phyloP scores from a whole-genome alignment of 1,140 invertebrate species.

The Potamilus streckersoni region DNA sequence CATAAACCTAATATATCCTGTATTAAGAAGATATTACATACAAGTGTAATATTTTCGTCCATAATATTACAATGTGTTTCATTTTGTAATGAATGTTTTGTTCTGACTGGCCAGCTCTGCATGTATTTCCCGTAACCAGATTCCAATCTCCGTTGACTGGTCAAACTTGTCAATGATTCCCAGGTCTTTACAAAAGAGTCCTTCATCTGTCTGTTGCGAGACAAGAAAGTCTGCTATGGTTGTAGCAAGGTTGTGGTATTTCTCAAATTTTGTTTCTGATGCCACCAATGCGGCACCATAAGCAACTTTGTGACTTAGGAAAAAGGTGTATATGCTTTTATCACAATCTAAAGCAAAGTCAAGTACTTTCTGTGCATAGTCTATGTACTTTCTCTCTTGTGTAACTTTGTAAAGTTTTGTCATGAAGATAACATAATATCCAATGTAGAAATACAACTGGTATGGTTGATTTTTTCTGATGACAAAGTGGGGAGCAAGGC shows the following conservation, averaged over 20 bases:
- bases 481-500: slow-evolving; percentile 26
- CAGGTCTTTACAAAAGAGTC: slow-evolving; percentile 26
- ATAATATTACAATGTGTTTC: no score
- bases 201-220: slow-evolving; percentile 27
- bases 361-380: slow-evolving; percentile 26
- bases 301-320: slow-evolving; percentile 40
- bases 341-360: slow-evolving; percentile 38
- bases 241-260: slow-evolving; percentile 32
- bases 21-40: no score
- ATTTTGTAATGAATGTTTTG: no score
- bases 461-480: slow-evolving; percentile 23
- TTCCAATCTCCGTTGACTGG: slow-evolving; percentile 39
- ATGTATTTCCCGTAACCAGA: slow-evolving; percentile 35
- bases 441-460: slow-evolving; percentile 40
- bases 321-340: slow-evolving; percentile 34
- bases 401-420: slow-evolving; percentile 31
- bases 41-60: no score
- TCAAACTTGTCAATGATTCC: slow-evolving; percentile 32
- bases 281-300: slow-evolving; percentile 36
- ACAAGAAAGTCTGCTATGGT: slow-evolving; percentile 33
- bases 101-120: slow-evolving; percentile 8
- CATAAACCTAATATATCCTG: no score
- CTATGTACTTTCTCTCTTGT: slow-evolving; percentile 27
- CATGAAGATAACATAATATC: slow-evolving; percentile 40
- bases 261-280: slow-evolving; percentile 29